Conservation (phyloP, 2,797 vertebrate genomes). For the Gambusia yucatana region DNA sequence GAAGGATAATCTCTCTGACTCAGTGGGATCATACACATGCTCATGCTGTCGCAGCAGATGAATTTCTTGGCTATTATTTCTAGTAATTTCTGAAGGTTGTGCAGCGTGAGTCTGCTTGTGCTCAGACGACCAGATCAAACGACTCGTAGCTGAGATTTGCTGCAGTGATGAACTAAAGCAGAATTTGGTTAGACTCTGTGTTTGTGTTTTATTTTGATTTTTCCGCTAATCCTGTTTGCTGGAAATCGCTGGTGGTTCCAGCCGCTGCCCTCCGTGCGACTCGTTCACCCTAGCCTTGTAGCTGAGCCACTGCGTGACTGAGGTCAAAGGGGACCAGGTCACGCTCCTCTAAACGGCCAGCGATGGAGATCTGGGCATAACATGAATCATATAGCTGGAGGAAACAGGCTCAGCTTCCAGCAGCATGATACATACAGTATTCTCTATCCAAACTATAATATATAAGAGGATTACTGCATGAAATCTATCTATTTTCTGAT, state of each 20-base stretch:
- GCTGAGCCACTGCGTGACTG: slow-evolving; percentile 24
- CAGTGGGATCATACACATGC: slow-evolving; percentile 16
- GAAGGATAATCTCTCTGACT: neutral
- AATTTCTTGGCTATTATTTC: slow-evolving; percentile 16
- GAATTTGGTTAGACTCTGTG: slow-evolving; percentile 57
- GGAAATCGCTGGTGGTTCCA: slow-evolving; percentile 34
- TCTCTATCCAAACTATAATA: neutral
- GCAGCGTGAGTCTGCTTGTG: slow-evolving; percentile 27
- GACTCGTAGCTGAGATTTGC: slow-evolving; percentile 34
- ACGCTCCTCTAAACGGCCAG: slow-evolving; percentile 35
- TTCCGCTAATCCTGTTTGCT: slow-evolving; percentile 59
- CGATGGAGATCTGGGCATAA: slow-evolving; percentile 22
- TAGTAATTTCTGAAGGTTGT: neutral
- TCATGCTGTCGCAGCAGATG: slow-evolving; percentile 1
- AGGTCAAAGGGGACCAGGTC: slow-evolving; percentile 70
- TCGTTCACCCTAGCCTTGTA: slow-evolving; percentile 36
- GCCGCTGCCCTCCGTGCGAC: slow-evolving; percentile 28
- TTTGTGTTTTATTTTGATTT: slow-evolving; percentile 62
- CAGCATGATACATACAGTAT: neutral
- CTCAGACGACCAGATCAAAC: slow-evolving; percentile 24
- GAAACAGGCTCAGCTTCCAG: slow-evolving; percentile 9
- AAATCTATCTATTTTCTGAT: neutral
- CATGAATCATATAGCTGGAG: slow-evolving; percentile 2
- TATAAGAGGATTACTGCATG: neutral
- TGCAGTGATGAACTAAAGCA: slow-evolving; percentile 43